Conservation (phyloP, 1,140 invertebrate genomes). For the Matsumurasca onukii region DNA sequence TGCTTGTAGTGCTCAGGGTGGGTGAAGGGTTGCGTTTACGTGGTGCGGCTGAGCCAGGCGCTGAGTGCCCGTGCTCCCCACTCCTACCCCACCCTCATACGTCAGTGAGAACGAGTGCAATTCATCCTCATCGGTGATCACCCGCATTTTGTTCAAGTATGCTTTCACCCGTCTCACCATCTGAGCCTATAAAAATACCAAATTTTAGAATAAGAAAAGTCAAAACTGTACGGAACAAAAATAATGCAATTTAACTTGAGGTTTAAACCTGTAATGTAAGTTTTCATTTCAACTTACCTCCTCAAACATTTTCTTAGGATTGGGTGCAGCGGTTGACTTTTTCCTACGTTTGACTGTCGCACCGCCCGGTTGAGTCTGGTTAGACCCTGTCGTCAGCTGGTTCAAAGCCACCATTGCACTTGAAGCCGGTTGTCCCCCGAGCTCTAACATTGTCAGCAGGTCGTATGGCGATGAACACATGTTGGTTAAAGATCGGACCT, state of each 20-base stretch:
- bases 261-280: no score
- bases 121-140: slow-evolving; percentile 88
- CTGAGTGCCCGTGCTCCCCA: slow-evolving; percentile 56
- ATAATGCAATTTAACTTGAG: no score
- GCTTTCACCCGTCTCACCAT: slow-evolving; percentile 96
- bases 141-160: slow-evolving; percentile 90
- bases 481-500: slow-evolving; percentile 89
- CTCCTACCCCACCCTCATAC: slow-evolving; percentile 76
- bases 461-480: slow-evolving; percentile 96
- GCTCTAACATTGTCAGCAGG: slow-evolving; percentile 78
- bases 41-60: slow-evolving; percentile 52
- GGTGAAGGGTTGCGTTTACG: slow-evolving; percentile 80
- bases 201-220: not conserved
- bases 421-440: slow-evolving; percentile 80
- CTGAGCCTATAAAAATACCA: slow-evolving; percentile 64
- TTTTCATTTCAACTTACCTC: no score
- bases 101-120: slow-evolving; percentile 85
- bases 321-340: slow-evolving; percentile 87
- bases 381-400: slow-evolving; percentile 68
- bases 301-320: slow-evolving; percentile 98
- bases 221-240: not conserved
- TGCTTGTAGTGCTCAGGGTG: slow-evolving; percentile 85
- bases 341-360: slow-evolving; percentile 89
- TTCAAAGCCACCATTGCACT: slow-evolving; percentile 87
- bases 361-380: slow-evolving; percentile 48